A percentile compares a stretch with the other conserved stretches of the same genome.
phyloP scores from a whole-genome alignment of 1,140 invertebrate genomes.

The Drosophila melanica region DNA sequence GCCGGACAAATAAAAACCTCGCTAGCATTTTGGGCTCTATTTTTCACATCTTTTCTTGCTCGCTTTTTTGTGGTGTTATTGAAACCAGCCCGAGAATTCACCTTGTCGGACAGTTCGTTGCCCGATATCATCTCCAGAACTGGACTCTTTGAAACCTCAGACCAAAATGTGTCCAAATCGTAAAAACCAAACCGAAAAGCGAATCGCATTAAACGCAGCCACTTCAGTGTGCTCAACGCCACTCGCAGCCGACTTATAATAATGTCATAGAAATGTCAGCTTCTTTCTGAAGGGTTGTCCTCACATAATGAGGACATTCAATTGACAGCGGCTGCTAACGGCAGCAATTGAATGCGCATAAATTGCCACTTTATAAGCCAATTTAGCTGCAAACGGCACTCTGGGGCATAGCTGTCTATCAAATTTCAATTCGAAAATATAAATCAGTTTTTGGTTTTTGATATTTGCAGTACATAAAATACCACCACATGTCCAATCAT shows the following conservation, averaged over 20 bases:
- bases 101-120: constrained; percentile 15
- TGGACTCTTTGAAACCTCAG: constrained; percentile 12
- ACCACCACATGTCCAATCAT: too few species aligned
- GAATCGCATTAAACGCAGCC: constrained; percentile 2
- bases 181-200: constrained; percentile 11
- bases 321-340: constrained; percentile 12
- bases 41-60: neutral
- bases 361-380: constrained; percentile 16
- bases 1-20: constrained; percentile 73
- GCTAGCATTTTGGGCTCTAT: constrained; percentile 21
- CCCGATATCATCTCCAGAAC: constrained; percentile 12
- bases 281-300: neutral
- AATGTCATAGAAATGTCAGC: constrained; percentile 15
- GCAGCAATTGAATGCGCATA: constrained; percentile 8
- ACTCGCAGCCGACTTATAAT: constrained; percentile 11
- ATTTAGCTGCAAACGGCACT: neutral
- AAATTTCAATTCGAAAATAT: neutral
- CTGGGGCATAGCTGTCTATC: neutral
- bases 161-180: constrained; percentile 9
- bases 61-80: neutral
- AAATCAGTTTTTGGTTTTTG: neutral
- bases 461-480: too few species aligned
- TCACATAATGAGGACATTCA: constrained; percentile 10
- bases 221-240: constrained; percentile 2
- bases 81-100: constrained; percentile 11